Base-by-base conservation (phyloP, 2,888 invertebrate genomes). In the Oxytorus armatus region DNA sequence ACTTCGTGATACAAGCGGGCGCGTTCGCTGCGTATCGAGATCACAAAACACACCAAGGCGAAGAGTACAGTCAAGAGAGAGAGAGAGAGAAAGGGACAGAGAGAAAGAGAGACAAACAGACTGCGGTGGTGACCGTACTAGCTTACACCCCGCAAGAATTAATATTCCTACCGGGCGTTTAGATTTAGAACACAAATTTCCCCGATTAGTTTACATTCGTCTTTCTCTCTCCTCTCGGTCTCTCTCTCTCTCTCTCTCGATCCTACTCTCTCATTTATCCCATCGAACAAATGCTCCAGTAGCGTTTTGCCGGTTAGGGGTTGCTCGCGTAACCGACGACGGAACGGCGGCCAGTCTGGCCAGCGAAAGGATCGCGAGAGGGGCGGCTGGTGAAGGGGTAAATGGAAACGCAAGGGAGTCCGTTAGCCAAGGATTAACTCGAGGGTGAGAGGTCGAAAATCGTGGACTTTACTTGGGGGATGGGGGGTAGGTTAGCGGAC, bases 161-260 rank as follows among this genome's bases (percentile, higher is more conserved):
- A 91, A 91, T 91, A 91, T 91, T 91, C 91, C 77, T 88, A 89
- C 86, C 86, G 88, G 75, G 87, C 87, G 89, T 87, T 89, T 90
- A 90, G 91, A 91, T 91, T 91, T 91, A 91, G 91, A 90, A 91
- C 90, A 88, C 89, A 88, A 90, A 91, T 91, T 90, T 91, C 87
- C 72, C 88, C 90, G 91, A 91, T 91, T 91, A 91, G 91, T 91
- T 91, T 90, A 85, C 88, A 84, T 76, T 79, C 66, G 57, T 79
- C 73, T 44, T 63, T 39, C 47, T 16, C 72, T 18, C 25, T 81
- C 76, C 59, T 55, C 36, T 57, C 59, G 33, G 44, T 44, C 44
- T 33, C 59, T 23, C 59, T 14, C 72, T 49, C 33, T 14, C 59
- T 47, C 25, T 78, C 66, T 65, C 53, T 59, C 49, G n/a, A n/a